Conservation (phyloP, 2,113 vertebrate species). For the Sapayoa aenigma region DNA sequence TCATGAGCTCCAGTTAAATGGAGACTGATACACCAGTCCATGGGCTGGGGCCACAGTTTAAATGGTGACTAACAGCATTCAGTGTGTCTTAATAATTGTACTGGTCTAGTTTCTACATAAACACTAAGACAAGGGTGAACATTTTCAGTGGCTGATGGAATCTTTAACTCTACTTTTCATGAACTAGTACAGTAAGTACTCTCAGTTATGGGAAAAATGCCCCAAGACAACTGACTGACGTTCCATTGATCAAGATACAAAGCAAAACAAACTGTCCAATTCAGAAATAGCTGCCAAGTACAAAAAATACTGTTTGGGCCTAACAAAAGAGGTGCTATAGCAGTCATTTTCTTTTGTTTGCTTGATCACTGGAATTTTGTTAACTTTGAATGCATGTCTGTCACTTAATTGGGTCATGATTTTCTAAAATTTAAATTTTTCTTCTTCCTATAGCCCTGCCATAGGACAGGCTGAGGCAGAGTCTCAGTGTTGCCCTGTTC, state of each 20-base stretch:
- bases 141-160: conserved; percentile 44
- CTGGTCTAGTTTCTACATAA: conserved; percentile 65
- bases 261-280: conserved; percentile 23
- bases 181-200: conserved; percentile 24
- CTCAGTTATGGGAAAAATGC: neutral
- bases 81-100: conserved; percentile 66
- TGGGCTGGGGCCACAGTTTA: conserved; percentile 5
- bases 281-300: conserved; percentile 15
- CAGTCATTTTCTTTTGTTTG: conserved; percentile 63
- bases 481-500: conserved; percentile 98
- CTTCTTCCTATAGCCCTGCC: conserved; percentile 98
- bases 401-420: conserved; percentile 80
- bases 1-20: neutral
- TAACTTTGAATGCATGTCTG: conserved; percentile 78
- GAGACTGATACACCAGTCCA: neutral
- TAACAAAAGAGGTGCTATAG: conserved; percentile 32
- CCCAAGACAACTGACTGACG: neutral
- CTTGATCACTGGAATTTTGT: conserved; percentile 77
- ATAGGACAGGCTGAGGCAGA: conserved; percentile 98
- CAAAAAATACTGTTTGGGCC: conserved; percentile 1
- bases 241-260: conserved; percentile 69
- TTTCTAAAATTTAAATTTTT: conserved; percentile 97
- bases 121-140: conserved; percentile 14
- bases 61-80: neutral
- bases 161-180: conserved; percentile 19